Evolutionary conservation across 1,140 invertebrate species (phyloP).

Genomic region (Ips typographus): DNA sequence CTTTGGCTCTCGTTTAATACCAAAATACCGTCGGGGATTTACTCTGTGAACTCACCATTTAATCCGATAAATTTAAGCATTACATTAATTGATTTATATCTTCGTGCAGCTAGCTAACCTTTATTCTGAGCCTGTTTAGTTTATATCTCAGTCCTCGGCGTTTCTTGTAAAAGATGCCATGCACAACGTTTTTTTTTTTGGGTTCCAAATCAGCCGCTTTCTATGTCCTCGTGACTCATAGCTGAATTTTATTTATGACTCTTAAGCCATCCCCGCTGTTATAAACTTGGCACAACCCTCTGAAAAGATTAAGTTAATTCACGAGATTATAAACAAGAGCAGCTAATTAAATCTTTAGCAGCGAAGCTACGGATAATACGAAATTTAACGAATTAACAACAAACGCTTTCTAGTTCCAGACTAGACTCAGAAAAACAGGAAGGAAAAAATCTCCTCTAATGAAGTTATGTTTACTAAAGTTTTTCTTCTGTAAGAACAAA

Average conservation of each 20-base stretch:
- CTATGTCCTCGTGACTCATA: background rate
- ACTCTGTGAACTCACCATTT: conserved; percentile 6
- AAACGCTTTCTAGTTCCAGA: background rate
- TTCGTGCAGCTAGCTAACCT: background rate
- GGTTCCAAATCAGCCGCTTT: too few species aligned
- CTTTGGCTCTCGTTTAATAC: conserved; percentile 12
- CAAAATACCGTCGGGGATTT: conserved; percentile 12
- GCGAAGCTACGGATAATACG: conserved; percentile 8
- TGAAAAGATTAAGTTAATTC: conserved; percentile 16
- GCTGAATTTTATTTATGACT: background rate
- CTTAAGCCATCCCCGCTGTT: conserved; percentile 5
- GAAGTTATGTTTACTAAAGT: too few species aligned
- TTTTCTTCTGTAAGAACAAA: too few species aligned
- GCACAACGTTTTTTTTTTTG: too few species aligned
- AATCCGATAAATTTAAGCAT: conserved; percentile 16
- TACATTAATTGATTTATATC: conserved; percentile 13
- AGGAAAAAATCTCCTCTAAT: too few species aligned
- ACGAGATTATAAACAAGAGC: conserved; percentile 14
- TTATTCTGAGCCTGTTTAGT: background rate
- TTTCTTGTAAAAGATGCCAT: too few species aligned
- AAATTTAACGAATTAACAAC: conserved; percentile 7
- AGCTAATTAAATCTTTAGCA: conserved; percentile 19
- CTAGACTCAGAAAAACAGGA: background rate
- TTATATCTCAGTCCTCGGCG: background rate
- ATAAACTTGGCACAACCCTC: conserved; percentile 1